These are phyloP conservation scores for Trinorchestia longiramus DNA, from an alignment of 1,140 invertebrate genomes.

Conservation along the genomic window DNA sequence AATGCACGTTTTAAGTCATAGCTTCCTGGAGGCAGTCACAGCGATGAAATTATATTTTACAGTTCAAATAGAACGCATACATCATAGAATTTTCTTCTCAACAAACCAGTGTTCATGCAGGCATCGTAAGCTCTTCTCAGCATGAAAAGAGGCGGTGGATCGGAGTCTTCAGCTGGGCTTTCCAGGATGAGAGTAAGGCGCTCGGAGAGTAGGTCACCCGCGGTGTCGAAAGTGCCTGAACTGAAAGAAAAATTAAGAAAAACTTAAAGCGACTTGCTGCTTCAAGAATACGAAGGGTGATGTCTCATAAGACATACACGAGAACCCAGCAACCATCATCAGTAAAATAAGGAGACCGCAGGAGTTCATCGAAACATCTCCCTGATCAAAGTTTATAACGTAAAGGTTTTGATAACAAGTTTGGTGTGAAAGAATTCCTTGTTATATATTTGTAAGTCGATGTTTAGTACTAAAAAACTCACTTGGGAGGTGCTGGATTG, in stretches of 20 bases:
- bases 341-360: too few species aligned
- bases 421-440: not conserved
- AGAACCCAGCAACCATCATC: too few species aligned
- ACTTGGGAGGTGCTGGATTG: constrained; percentile 43
- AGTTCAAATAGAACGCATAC: not conserved
- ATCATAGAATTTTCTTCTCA: not conserved
- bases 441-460: not conserved
- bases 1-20: not conserved
- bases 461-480: not conserved
- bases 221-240: constrained; percentile 35
- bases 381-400: not conserved
- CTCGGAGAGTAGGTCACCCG: constrained; percentile 1
- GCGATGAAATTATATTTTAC: too few species aligned
- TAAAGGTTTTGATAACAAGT: not conserved
- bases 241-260: not conserved
- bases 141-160: constrained; percentile 22
- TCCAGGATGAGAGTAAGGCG: constrained; percentile 37
- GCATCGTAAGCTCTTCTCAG: constrained; percentile 1
- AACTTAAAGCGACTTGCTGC: not conserved
- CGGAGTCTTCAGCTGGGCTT: not conserved
- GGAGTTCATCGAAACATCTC: too few species aligned
- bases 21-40: too few species aligned
- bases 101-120: constrained; percentile 43
- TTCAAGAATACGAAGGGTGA: not conserved
- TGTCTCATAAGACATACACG: too few species aligned